Conservation (phyloP, 2,797 vertebrate genomes). For the Cottoperca gobio region DNA sequence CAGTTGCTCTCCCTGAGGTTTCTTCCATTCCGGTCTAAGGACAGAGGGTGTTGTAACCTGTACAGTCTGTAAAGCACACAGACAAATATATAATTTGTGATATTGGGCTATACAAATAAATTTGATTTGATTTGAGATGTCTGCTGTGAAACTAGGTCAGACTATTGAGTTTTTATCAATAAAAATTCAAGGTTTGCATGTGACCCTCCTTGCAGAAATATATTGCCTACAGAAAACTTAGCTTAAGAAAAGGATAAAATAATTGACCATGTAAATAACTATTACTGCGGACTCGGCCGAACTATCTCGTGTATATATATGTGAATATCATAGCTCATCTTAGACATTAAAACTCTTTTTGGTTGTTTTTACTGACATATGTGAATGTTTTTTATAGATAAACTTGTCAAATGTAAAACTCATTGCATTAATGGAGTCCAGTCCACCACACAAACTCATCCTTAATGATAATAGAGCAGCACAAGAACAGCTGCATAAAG, state of each 20-base stretch:
- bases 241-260: neutral
- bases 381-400: neutral
- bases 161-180: neutral
- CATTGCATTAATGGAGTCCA: neutral
- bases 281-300: neutral
- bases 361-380: neutral
- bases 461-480: neutral
- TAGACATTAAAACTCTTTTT: neutral
- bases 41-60: too few species aligned
- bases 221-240: neutral
- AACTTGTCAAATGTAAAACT: neutral
- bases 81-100: too few species aligned
- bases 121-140: too few species aligned
- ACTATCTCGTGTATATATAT: neutral
- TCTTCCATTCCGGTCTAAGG: too few species aligned
- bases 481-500: neutral
- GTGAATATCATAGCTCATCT: neutral
- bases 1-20: too few species aligned
- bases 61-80: too few species aligned
- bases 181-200: conserved; percentile 6
- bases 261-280: neutral
- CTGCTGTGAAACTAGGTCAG: conserved; percentile 23
- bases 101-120: too few species aligned
- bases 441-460: neutral
- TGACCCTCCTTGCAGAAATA: neutral